Conservation (phyloP, 2,888 invertebrate genomes). For the Drosophila heteroneura region DNA sequence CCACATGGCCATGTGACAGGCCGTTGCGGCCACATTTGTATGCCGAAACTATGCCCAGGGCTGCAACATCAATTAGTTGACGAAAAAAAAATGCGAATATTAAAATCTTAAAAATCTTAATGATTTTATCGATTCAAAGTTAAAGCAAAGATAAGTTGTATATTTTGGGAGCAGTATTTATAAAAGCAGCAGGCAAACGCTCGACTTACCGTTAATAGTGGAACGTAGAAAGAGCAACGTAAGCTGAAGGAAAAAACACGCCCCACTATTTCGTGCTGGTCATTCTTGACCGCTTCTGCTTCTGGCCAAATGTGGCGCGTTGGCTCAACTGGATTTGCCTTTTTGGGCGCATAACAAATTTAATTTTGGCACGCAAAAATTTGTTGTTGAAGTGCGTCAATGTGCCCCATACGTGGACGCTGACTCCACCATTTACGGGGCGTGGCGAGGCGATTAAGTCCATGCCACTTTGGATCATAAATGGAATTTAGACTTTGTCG, state of each 20-base stretch:
- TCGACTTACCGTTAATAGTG: neutral
- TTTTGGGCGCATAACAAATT: conserved; percentile 63
- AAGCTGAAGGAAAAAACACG: conserved; percentile 7
- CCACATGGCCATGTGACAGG: conserved; percentile 10
- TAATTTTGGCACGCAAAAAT: conserved; percentile 69
- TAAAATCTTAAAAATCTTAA: neutral
- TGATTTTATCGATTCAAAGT: neutral
- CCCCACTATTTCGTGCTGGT: conserved; percentile 17
- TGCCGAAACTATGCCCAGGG: conserved; percentile 8
- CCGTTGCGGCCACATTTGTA: neutral
- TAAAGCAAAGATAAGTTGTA: neutral
- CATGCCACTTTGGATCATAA: conserved; percentile 35
- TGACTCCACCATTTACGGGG: conserved; percentile 11
- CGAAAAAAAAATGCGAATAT: neutral
- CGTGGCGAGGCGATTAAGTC: conserved; percentile 53
- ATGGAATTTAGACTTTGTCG: conserved; percentile 35
- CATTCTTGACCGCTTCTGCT: conserved; percentile 7
- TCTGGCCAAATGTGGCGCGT: conserved; percentile 39
- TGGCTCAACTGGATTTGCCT: conserved; percentile 6
- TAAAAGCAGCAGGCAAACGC: neutral
- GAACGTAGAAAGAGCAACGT: neutral
- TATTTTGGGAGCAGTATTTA: neutral
- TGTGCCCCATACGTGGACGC: conserved; percentile 8
- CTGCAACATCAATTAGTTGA: neutral
- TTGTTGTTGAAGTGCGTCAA: conserved; percentile 45